Conservation (phyloP, 1,140 invertebrate genomes). For the Rhopalosiphum padi region DNA sequence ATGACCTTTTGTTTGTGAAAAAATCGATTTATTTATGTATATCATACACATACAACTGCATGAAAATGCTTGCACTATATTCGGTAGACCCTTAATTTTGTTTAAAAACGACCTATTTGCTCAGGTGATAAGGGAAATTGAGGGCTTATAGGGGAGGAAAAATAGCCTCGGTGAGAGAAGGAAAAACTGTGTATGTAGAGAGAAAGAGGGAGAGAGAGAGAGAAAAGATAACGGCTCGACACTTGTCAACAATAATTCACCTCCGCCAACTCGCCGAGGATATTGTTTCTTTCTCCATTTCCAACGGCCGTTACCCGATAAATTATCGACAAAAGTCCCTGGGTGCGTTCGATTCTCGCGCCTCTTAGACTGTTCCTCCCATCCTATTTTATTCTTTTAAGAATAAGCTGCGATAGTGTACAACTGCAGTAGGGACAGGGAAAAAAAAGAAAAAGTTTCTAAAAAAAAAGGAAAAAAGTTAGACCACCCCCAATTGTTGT, state of each 20-base stretch:
- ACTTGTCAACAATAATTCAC: conserved; percentile 57
- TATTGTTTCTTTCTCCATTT: conserved; percentile 56
- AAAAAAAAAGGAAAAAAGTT: conserved; percentile 38
- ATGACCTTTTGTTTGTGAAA: not conserved
- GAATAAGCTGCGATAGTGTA: not conserved
- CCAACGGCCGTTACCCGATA: conserved; percentile 51
- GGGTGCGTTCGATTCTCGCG: conserved; percentile 20
- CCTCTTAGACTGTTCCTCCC: conserved; percentile 22
- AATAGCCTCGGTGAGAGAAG: not conserved
- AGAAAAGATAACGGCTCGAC: conserved; percentile 52
- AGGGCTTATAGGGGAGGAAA: conserved; percentile 17
- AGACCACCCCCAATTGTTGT: conserved; percentile 27
- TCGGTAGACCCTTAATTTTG: conserved; percentile 41
- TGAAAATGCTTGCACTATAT: not conserved
- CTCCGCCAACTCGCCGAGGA: conserved; percentile 47
- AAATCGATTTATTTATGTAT: conserved; percentile 1
- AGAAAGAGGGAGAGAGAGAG: not conserved
- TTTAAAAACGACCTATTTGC: conserved; percentile 53
- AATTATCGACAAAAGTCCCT: conserved; percentile 50
- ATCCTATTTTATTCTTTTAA: conserved; percentile 37
- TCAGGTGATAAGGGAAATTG: conserved; percentile 44
- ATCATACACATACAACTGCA: not conserved
- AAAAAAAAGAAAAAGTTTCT: conserved; percentile 43
- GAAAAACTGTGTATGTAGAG: not conserved
- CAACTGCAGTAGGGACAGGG: not conserved